A percentile compares a stretch with the other conserved stretches of the same genome.
These are phyloP conservation scores for Corydoras maculifer DNA, from an alignment of 2,113 vertebrate genomes.

Conservation along the genomic window DNA sequence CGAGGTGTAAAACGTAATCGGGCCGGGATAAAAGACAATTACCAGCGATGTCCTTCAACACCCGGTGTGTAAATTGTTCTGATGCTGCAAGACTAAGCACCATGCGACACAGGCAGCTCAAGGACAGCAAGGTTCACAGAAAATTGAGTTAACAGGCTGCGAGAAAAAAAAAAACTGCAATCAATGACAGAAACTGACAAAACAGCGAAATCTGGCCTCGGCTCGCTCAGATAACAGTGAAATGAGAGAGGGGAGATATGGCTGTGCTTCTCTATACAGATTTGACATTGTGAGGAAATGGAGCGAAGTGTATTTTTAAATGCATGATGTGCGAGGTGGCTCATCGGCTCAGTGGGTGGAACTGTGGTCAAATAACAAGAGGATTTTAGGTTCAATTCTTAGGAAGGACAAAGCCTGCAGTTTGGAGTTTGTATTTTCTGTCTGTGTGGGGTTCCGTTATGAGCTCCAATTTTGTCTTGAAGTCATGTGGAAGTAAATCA, in stretches of 20 bases:
- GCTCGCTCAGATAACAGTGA: constrained; percentile 35
- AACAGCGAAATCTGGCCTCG: constrained; percentile 38
- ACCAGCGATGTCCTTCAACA: constrained; percentile 33
- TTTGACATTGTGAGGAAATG: constrained; percentile 16
- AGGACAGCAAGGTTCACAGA: constrained; percentile 50
- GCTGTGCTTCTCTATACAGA: constrained; percentile 12
- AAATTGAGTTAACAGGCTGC: constrained; percentile 38
- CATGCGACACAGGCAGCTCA: constrained; percentile 54
- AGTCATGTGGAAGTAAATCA: no score
- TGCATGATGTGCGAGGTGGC: background rate
- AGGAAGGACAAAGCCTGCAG: no score
- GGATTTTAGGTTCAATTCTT: no score
- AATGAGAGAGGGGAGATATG: constrained; percentile 32
- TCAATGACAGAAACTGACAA: constrained; percentile 30
- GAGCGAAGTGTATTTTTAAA: background rate
- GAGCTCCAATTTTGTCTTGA: no score
- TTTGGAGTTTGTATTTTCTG: no score
- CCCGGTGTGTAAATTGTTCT: constrained; percentile 54
- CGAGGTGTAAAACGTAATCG: constrained; percentile 15
- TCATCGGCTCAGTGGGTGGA: background rate
- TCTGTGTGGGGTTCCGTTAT: no score
- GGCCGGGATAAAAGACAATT: constrained; percentile 24
- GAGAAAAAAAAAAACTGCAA: no score
- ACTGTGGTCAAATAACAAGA: no score
- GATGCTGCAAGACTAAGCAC: constrained; percentile 54